Conservation (phyloP, 2,888 invertebrate species). For the Panopea generosa region DNA sequence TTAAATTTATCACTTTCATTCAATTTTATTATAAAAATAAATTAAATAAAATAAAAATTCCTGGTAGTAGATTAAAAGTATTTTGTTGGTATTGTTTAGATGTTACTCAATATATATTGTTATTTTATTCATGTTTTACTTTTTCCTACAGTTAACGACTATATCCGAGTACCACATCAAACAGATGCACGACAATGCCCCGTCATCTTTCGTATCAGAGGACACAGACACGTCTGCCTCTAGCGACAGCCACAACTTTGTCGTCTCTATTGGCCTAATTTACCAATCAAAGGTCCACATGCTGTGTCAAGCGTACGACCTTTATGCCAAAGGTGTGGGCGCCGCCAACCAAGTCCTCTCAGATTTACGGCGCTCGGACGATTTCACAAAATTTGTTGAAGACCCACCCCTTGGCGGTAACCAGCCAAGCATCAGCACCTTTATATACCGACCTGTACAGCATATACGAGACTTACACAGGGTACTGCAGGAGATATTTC, state of each 20-base stretch:
- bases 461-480: conserved; percentile 79
- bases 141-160: conserved; percentile 72
- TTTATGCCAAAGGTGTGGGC: conserved; percentile 80
- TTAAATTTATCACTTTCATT: too few relatives aligned
- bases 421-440: conserved; percentile 76
- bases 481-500: conserved; percentile 75
- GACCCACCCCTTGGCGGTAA: conserved; percentile 67
- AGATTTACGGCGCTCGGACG: conserved; percentile 71
- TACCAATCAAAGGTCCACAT: conserved; percentile 77
- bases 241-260: conserved; percentile 71
- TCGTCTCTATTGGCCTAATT: conserved; percentile 77
- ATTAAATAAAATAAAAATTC: too few relatives aligned
- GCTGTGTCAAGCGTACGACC: conserved; percentile 81
- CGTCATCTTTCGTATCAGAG: conserved; percentile 75
- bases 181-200: conserved; percentile 80
- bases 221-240: conserved; percentile 72
- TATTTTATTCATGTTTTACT: too few relatives aligned
- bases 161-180: conserved; percentile 81
- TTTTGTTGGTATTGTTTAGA: too few relatives aligned
- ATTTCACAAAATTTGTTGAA: conserved; percentile 78
- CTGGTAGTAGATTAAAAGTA: too few relatives aligned
- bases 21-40: too few relatives aligned
- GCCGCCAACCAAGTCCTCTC: conserved; percentile 73
- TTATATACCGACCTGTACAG: conserved; percentile 77
- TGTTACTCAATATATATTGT: too few relatives aligned